A percentile compares a stretch with the other conserved stretches of the same genome.
These are phyloP conservation scores for Gobionotothen gibberifrons DNA, from an alignment of 2,797 vertebrate genomes.

Conservation along the genomic window DNA sequence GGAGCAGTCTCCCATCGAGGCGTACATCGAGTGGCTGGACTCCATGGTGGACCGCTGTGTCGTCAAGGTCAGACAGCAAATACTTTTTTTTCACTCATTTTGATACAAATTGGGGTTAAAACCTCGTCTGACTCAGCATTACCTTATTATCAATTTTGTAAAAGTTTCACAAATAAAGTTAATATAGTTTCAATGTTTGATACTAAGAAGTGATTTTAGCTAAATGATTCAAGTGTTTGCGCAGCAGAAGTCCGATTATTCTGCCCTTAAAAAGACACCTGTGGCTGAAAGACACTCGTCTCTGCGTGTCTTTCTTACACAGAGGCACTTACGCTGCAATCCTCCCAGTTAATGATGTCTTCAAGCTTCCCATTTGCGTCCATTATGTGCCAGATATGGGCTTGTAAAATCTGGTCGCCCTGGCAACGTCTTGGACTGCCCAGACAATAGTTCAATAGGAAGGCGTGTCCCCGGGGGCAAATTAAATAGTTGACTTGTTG, in stretches of 20 bases:
- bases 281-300: constrained; percentile 51
- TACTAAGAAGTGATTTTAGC: not conserved
- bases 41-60: constrained; percentile 99
- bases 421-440: constrained; percentile 77
- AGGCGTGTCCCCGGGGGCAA: constrained; percentile 85
- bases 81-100: not conserved
- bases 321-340: constrained; percentile 68
- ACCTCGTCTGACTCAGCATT: constrained; percentile 8
- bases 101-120: not conserved
- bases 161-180: not conserved
- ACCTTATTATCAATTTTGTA: not conserved
- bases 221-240: constrained; percentile 32
- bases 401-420: constrained; percentile 86
- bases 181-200: not conserved
- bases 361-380: constrained; percentile 84
- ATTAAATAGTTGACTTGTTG: constrained; percentile 91
- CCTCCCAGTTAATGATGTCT: constrained; percentile 86
- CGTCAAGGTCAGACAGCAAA: constrained; percentile 90
- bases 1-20: constrained; percentile 97
- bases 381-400: constrained; percentile 86
- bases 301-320: constrained; percentile 61
- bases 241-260: constrained; percentile 18
- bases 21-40: constrained; percentile 98
- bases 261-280: constrained; percentile 54
- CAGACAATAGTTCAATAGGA: constrained; percentile 87